phyloP scores from a whole-genome alignment of 1,140 invertebrate genomes.

The Heliconius himera region DNA sequence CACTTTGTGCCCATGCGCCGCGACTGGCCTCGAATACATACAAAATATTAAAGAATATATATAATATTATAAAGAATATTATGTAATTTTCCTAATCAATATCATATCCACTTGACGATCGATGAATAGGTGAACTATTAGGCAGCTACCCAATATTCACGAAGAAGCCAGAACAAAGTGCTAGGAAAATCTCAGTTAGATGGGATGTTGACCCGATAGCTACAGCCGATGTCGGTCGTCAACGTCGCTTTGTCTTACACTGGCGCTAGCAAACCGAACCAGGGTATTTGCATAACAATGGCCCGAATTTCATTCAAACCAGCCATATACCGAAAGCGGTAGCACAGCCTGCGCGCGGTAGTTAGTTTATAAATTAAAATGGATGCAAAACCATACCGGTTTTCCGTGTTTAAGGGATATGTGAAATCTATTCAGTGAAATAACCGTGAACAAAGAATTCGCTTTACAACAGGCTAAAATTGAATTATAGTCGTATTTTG shows the following conservation, averaged over 20 bases:
- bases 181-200: constrained; percentile 49
- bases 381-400: constrained; percentile 23
- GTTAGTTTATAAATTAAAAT: constrained; percentile 32
- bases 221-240: constrained; percentile 68
- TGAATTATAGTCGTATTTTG: constrained; percentile 9
- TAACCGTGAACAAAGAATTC: constrained; percentile 12
- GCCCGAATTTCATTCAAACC: constrained; percentile 65
- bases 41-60: no score
- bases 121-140: no score
- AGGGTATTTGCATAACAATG: constrained; percentile 77
- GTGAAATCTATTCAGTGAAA: constrained; percentile 17
- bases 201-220: constrained; percentile 59
- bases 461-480: constrained; percentile 1
- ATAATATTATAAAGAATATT: no score
- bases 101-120: background rate
- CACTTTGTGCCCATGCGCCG: no score
- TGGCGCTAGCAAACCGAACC: constrained; percentile 67
- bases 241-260: constrained; percentile 76
- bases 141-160: constrained; percentile 2
- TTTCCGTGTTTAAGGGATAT: constrained; percentile 22
- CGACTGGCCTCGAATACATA: no score
- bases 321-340: constrained; percentile 34
- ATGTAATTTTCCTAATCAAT: background rate
- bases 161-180: constrained; percentile 47
- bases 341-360: constrained; percentile 23